Percentiles rank a stretch among this genome's conserved stretches.
Evolutionary conservation across 2,888 invertebrate species (phyloP).

Genomic region (Eupithecia centaureata): DNA sequence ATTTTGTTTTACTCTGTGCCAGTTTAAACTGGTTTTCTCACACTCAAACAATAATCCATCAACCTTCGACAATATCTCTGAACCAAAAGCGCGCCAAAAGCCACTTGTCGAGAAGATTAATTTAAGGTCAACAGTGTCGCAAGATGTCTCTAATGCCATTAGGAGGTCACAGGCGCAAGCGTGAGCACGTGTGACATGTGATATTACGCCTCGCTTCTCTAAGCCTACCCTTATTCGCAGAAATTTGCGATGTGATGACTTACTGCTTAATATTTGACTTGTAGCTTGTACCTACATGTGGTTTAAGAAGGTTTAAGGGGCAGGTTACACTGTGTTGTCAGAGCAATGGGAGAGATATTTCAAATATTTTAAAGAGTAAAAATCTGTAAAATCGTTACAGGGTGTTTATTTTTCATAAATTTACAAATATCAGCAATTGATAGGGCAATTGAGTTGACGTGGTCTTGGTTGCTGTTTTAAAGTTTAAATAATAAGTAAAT

Average conservation of each 20-base stretch:
- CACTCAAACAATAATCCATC: background rate
- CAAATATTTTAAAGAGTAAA: background rate
- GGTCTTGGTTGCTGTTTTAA: background rate
- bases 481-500: too few relatives aligned
- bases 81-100: background rate
- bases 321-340: background rate
- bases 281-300: background rate
- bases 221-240: constrained; percentile 3
- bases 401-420: background rate
- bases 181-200: constrained; percentile 8
- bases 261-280: constrained; percentile 9
- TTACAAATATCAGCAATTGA: background rate
- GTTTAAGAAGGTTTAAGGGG: background rate
- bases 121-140: constrained; percentile 45
- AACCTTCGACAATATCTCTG: background rate
- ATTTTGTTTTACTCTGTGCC: background rate
- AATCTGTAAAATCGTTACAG: background rate
- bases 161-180: background rate
- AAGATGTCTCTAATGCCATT: constrained; percentile 8
- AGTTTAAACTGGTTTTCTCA: background rate
- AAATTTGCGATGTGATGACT: constrained; percentile 9
- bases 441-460: background rate
- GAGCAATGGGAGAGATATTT: background rate
- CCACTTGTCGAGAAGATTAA: constrained; percentile 10
- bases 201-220: constrained; percentile 9